phyloP scores from a whole-genome alignment of 2,113 vertebrate species.

The Lepidothrix coronata region DNA sequence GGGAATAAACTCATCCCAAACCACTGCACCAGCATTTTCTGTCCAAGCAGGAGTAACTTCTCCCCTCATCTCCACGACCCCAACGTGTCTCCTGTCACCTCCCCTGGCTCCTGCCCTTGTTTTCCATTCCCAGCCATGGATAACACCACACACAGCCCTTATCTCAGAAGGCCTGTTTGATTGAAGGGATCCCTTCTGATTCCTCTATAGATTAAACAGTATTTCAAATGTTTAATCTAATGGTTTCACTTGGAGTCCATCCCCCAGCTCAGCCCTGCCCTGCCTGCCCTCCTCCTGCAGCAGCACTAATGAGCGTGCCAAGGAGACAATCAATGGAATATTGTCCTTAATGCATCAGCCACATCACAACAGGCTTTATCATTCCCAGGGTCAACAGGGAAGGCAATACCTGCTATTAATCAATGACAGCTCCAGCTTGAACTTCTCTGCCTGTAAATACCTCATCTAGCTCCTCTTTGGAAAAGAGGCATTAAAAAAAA shows the following conservation, averaged over 20 bases:
- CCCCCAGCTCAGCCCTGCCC: background rate
- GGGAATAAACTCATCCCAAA: background rate
- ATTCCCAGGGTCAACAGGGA: background rate
- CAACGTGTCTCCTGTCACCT: background rate
- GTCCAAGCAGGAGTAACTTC: background rate
- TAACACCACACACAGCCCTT: background rate
- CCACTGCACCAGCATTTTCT: background rate
- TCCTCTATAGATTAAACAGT: background rate
- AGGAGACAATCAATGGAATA: conserved; percentile 16
- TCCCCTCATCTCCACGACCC: background rate
- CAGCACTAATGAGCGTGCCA: background rate
- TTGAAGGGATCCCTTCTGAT: background rate
- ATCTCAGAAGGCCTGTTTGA: background rate
- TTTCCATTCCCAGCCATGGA: background rate
- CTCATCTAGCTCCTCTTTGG: background rate
- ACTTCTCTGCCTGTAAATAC: conserved; percentile 24
- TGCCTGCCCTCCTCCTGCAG: background rate
- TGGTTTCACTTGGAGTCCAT: background rate
- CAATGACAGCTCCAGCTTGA: conserved; percentile 26
- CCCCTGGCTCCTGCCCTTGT: background rate
- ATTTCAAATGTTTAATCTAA: background rate
- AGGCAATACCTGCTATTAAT: conserved; percentile 19
- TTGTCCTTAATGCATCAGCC: conserved; percentile 19
- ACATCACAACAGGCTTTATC: background rate
- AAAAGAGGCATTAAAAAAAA: background rate